Percentiles rank a stretch among this genome's conserved stretches.
Conservation (phyloP, 2,113 vertebrate species). For the Euleptes europaea region DNA sequence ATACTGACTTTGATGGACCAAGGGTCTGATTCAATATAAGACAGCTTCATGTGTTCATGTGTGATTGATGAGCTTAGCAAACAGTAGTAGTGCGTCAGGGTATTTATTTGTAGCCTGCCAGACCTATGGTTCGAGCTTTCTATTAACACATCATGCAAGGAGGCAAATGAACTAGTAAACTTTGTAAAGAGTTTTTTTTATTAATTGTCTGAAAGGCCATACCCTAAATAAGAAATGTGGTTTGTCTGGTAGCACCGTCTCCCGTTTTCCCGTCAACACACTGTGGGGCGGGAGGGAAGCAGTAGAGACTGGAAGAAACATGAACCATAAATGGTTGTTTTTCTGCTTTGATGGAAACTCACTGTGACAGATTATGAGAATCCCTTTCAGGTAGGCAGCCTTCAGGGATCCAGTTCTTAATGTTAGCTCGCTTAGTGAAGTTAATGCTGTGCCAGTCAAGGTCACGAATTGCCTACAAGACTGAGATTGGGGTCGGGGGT, state of each 20-base stretch:
- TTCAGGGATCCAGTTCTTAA: not conserved
- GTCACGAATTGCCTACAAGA: not conserved
- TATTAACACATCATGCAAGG: no score
- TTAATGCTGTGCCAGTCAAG: conserved; percentile 10
- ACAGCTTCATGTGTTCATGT: no score
- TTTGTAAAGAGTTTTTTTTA: not conserved
- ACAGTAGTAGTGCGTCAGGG: not conserved
- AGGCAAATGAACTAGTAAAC: not conserved
- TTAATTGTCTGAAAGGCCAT: not conserved
- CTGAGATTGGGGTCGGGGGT: conserved; percentile 20
- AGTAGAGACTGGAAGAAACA: not conserved
- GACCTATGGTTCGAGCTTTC: not conserved
- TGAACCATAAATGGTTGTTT: not conserved
- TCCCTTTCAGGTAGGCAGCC: conserved; percentile 3
- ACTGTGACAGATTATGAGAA: conserved; percentile 1
- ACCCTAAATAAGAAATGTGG: not conserved
- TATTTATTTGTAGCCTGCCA: not conserved
- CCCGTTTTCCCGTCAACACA: not conserved
- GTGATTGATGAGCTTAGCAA: not conserved
- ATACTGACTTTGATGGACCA: no score
- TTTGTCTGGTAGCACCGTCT: not conserved
- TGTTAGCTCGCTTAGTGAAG: not conserved
- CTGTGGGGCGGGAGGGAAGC: not conserved
- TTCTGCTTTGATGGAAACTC: not conserved
- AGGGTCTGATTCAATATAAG: no score